These are phyloP conservation scores for Notothenia coriiceps DNA, from an alignment of 2,113 vertebrate genomes.

Conservation along the genomic window DNA sequence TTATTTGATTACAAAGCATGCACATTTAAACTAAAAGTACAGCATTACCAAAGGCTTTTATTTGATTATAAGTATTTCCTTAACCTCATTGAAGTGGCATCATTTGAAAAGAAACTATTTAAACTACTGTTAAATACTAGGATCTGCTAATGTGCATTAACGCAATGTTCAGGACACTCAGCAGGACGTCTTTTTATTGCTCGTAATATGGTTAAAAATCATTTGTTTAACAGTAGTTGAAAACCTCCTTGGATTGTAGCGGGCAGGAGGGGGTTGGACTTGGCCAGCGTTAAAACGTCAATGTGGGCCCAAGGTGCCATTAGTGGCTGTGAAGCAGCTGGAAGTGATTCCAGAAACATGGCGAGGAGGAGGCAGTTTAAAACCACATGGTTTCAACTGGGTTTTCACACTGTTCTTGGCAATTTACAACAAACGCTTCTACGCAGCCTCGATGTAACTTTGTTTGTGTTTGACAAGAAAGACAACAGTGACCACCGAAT, in stretches of 20 bases:
- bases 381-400: slow-evolving; percentile 90
- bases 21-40: slow-evolving; percentile 10
- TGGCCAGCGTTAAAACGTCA: slow-evolving; percentile 81
- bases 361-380: slow-evolving; percentile 86
- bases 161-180: slow-evolving; percentile 55
- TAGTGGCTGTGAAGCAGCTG: slow-evolving; percentile 91
- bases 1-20: background rate
- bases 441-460: slow-evolving; percentile 53
- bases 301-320: slow-evolving; percentile 82
- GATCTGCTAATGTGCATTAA: slow-evolving; percentile 37
- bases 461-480: slow-evolving; percentile 60
- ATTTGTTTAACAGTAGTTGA: slow-evolving; percentile 83
- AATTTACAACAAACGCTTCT: slow-evolving; percentile 87
- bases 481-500: slow-evolving; percentile 46
- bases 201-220: slow-evolving; percentile 69
- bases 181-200: slow-evolving; percentile 66
- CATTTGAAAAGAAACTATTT: slow-evolving; percentile 4
- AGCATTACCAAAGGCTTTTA: slow-evolving; percentile 17
- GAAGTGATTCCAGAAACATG: slow-evolving; percentile 91
- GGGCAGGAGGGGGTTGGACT: slow-evolving; percentile 71
- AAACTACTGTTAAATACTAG: slow-evolving; percentile 24
- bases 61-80: slow-evolving; percentile 21
- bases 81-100: background rate
- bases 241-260: slow-evolving; percentile 73
- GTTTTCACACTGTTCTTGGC: slow-evolving; percentile 92